Conservation (phyloP, 2,797 vertebrate species). For the Rhadinocentrus ornatus region DNA sequence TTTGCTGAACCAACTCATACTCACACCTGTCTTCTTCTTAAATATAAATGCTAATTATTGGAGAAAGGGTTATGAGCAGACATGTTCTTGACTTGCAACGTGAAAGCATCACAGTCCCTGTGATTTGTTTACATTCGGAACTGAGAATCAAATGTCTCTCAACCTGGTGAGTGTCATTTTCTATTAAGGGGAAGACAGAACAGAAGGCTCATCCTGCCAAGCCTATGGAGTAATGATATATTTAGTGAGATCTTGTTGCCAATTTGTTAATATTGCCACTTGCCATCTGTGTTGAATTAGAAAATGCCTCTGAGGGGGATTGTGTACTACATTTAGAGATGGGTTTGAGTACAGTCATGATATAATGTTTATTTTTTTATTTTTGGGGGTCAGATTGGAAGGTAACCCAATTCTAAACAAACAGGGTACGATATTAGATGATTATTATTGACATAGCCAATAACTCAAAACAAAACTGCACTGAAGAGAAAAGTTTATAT, state of each 20-base stretch:
- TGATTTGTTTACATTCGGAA: conserved; percentile 43
- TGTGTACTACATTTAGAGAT: conserved; percentile 65
- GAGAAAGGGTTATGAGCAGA: conserved; percentile 3
- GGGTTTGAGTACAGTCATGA: conserved; percentile 21
- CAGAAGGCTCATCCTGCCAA: conserved; percentile 57
- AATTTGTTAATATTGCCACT: conserved; percentile 69
- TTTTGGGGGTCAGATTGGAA: neutral
- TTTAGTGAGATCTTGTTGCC: conserved; percentile 73
- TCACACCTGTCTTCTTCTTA: neutral
- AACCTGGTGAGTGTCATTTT: conserved; percentile 45
- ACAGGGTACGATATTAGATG: neutral
- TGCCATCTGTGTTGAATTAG: conserved; percentile 74
- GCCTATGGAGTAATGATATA: conserved; percentile 74
- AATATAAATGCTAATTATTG: conserved; percentile 1
- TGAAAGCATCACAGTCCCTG: conserved; percentile 1
- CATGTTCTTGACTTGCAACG: conserved; percentile 4
- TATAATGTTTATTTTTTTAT: neutral
- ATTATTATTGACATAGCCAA: neutral
- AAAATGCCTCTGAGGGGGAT: conserved; percentile 64
- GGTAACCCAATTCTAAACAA: conserved; percentile 6
- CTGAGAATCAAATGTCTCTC: conserved; percentile 21
- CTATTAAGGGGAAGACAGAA: conserved; percentile 55
- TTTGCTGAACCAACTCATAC: conserved; percentile 17
- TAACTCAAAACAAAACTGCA: neutral
- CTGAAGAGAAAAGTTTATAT: neutral